Percentiles rank a stretch among this genome's conserved stretches.
Evolutionary conservation across 2,888 invertebrate species (phyloP).

Genomic region (Drosophila suboccidentalis): DNA sequence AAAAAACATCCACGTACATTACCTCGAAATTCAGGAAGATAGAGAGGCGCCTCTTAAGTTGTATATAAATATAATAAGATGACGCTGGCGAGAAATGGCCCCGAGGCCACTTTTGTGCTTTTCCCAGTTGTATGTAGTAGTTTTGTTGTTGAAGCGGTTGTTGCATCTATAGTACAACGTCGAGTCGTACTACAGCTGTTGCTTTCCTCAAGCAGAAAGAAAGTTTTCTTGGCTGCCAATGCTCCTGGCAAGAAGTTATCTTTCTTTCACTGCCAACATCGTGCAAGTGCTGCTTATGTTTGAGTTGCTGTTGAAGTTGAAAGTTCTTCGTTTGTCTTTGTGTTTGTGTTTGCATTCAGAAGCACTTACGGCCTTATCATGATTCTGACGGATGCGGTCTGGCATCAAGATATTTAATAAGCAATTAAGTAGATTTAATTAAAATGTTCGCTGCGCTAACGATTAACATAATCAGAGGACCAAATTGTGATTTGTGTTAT

Average conservation of each 20-base stretch:
- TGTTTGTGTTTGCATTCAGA: slow-evolving; percentile 37
- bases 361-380: slow-evolving; percentile 36
- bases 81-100: slow-evolving; percentile 20
- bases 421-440: slow-evolving; percentile 69
- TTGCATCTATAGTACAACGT: slow-evolving; percentile 5
- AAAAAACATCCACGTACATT: background rate
- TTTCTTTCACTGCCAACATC: slow-evolving; percentile 16
- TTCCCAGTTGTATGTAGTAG: slow-evolving; percentile 14
- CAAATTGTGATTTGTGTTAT: background rate
- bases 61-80: slow-evolving; percentile 37
- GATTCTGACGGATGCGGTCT: slow-evolving; percentile 9
- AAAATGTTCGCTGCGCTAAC: slow-evolving; percentile 28
- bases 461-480: slow-evolving; percentile 60
- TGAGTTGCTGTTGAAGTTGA: slow-evolving; percentile 45
- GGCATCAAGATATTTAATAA: slow-evolving; percentile 66
- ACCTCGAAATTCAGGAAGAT: background rate
- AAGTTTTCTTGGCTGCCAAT: slow-evolving; percentile 38
- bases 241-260: slow-evolving; percentile 42
- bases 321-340: slow-evolving; percentile 11
- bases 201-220: slow-evolving; percentile 40
- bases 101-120: slow-evolving; percentile 40
- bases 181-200: slow-evolving; percentile 31
- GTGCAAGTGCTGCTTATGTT: slow-evolving; percentile 52
- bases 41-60: background rate
- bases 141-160: slow-evolving; percentile 33